Evolutionary conservation across 2,113 vertebrate species (phyloP).

Genomic region (Tyrannus savana): DNA sequence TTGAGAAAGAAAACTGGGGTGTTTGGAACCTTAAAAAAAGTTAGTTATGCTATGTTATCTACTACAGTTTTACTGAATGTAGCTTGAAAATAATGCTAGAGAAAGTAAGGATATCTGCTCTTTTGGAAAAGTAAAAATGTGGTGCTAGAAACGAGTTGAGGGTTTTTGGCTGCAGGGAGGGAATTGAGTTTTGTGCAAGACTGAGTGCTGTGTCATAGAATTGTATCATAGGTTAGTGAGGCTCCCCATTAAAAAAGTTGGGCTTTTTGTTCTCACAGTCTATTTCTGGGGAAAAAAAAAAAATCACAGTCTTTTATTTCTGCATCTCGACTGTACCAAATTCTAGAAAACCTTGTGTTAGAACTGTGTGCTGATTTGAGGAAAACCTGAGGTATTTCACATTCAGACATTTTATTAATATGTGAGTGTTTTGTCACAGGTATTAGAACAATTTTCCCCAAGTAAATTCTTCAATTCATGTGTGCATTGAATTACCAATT

Average conservation of each 20-base stretch:
- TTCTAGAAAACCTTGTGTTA: background rate
- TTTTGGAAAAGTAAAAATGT: background rate
- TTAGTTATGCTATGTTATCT: background rate
- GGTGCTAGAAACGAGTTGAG: background rate
- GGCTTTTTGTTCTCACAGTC: background rate
- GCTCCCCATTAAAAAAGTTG: background rate
- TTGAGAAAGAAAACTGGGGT: background rate
- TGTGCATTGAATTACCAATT: background rate
- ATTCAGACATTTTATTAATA: background rate
- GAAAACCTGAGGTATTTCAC: background rate
- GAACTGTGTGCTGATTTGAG: background rate
- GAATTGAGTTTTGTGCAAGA: background rate
- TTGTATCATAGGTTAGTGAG: background rate
- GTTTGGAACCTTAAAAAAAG: background rate
- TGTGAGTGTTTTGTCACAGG: background rate
- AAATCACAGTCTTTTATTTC: background rate
- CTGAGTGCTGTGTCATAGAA: background rate
- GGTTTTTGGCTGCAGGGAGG: background rate
- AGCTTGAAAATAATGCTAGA: background rate
- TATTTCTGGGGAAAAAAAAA: background rate
- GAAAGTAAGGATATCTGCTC: background rate
- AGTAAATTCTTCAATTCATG: background rate
- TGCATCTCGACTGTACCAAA: background rate
- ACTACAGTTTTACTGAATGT: background rate
- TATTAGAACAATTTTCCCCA: background rate